A percentile compares a stretch with the other conserved stretches of the same genome.
Conservation (phyloP, 2,113 vertebrate genomes). For the Takifugu flavidus region DNA sequence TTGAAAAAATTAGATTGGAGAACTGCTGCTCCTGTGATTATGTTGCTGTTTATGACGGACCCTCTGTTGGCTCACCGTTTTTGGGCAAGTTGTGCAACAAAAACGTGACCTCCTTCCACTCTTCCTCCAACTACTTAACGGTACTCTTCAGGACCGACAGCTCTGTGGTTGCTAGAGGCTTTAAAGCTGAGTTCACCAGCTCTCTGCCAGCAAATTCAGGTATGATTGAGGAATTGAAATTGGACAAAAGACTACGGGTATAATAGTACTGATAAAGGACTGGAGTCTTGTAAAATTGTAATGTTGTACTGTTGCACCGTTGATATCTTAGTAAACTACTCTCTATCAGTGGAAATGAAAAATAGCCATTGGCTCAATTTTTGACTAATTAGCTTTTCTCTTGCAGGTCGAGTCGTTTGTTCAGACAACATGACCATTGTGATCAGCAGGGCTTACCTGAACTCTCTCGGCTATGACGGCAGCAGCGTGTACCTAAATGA, state of each 20-base stretch:
- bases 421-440: slow-evolving; percentile 79
- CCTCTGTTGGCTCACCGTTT: no score
- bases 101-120: no score
- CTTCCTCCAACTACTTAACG: no score
- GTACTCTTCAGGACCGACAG: no score
- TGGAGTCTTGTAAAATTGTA: not conserved
- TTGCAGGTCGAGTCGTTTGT: slow-evolving; percentile 74
- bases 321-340: no score
- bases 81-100: no score
- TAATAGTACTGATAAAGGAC: not conserved
- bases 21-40: no score
- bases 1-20: no score
- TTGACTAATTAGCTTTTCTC: not conserved
- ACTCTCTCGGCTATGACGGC: slow-evolving; percentile 69
- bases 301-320: no score
- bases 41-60: no score
- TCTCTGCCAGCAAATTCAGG: slow-evolving; percentile 56
- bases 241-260: not conserved
- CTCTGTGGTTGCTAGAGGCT: slow-evolving; percentile 64
- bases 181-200: slow-evolving; percentile 62
- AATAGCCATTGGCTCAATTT: not conserved
- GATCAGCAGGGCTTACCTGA: slow-evolving; percentile 75
- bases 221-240: slow-evolving; percentile 20
- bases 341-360: no score
- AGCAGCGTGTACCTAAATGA: slow-evolving; percentile 74